Evolutionary conservation across 92 coral and sea anemone genomes (phyloP).

Genomic region (Zoanthus solanderi): DNA sequence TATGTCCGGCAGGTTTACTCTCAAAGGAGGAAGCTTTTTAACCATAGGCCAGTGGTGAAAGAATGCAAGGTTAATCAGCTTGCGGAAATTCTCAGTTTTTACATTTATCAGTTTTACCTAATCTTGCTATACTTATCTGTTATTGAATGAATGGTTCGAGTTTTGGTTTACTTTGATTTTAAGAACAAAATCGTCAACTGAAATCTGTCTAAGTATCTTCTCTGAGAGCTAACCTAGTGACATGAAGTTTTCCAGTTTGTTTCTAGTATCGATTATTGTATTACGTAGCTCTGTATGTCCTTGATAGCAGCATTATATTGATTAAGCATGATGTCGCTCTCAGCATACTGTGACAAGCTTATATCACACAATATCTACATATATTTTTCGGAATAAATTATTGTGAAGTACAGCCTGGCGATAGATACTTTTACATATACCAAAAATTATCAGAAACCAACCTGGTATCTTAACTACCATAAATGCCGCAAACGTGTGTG

Average conservation of each 20-base stretch:
- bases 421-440: too few relatives aligned
- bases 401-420: slow-evolving; percentile 39
- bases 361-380: slow-evolving; percentile 35
- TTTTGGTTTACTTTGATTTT: neutral
- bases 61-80: too few relatives aligned
- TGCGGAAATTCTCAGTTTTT: too few relatives aligned
- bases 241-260: slow-evolving; percentile 20
- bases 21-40: neutral
- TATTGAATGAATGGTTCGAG: neutral
- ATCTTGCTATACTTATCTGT: neutral
- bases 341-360: slow-evolving; percentile 7
- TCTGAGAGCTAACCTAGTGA: slow-evolving; percentile 38
- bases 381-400: slow-evolving; percentile 54
- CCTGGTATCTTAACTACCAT: too few relatives aligned
- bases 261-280: slow-evolving; percentile 13
- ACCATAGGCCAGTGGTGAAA: too few relatives aligned
- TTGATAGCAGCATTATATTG: neutral
- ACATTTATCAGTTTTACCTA: too few relatives aligned
- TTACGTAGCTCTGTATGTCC: slow-evolving; percentile 24
- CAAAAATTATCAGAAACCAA: too few relatives aligned
- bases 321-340: neutral
- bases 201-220: neutral
- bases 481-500: too few relatives aligned
- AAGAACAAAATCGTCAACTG: neutral
- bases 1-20: slow-evolving; percentile 28